These are phyloP conservation scores for Plotosus lineatus DNA, from an alignment of 2,113 vertebrate species.

Conservation along the genomic window DNA sequence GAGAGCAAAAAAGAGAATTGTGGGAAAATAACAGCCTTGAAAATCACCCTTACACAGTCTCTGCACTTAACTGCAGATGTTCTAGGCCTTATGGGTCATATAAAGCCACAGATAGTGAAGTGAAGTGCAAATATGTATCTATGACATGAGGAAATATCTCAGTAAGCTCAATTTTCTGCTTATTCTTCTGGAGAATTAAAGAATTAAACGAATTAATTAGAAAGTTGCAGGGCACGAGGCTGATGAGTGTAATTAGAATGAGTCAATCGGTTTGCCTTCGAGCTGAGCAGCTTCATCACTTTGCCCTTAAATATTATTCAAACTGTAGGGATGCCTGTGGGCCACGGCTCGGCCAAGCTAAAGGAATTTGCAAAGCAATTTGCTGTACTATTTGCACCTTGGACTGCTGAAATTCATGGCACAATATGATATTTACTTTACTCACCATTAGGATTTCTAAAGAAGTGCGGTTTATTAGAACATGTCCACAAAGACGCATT, in stretches of 20 bases:
- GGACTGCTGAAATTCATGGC: not conserved
- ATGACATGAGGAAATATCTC: slow-evolving; percentile 29
- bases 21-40: slow-evolving; percentile 18
- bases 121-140: slow-evolving; percentile 31
- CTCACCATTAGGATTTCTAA: not conserved
- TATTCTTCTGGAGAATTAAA: slow-evolving; percentile 31
- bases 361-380: slow-evolving; percentile 37
- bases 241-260: slow-evolving; percentile 45
- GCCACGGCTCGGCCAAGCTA: not conserved
- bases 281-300: slow-evolving; percentile 33
- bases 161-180: slow-evolving; percentile 42
- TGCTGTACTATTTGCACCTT: slow-evolving; percentile 34
- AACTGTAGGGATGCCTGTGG: slow-evolving; percentile 17
- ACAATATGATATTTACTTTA: not conserved
- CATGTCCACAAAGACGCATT: not conserved
- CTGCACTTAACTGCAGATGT: not conserved
- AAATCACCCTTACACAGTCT: not conserved
- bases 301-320: slow-evolving; percentile 43
- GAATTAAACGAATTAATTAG: slow-evolving; percentile 38
- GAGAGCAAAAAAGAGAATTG: no score
- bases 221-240: slow-evolving; percentile 31
- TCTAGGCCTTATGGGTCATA: slow-evolving; percentile 17
- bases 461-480: slow-evolving; percentile 24
- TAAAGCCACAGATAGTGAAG: slow-evolving; percentile 33
- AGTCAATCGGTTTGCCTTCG: slow-evolving; percentile 32